phyloP scores from a whole-genome alignment of 2,888 invertebrate species.

The Macropis europaea region DNA sequence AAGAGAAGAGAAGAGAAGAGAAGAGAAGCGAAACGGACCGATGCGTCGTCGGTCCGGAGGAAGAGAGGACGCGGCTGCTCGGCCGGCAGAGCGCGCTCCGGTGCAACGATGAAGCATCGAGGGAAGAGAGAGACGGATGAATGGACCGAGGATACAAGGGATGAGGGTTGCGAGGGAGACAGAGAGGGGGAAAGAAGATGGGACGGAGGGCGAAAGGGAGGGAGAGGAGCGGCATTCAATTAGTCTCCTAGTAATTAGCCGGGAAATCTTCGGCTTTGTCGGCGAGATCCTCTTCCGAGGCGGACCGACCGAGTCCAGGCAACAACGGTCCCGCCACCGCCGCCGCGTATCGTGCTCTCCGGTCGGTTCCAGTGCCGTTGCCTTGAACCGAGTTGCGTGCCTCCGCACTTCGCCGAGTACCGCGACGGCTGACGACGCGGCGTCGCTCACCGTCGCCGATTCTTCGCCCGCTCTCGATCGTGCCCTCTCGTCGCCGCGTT shows the following conservation, averaged over 20 bases:
- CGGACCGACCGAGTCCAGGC: background rate
- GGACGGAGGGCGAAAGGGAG: background rate
- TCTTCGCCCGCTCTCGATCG: no score
- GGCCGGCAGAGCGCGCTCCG: background rate
- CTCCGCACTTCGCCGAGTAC: no score
- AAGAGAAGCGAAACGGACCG: background rate
- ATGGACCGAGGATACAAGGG: background rate
- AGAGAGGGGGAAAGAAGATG: conserved; percentile 11
- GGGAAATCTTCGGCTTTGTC: conserved; percentile 78
- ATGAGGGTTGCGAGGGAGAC: conserved; percentile 10
- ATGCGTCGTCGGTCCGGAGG: background rate
- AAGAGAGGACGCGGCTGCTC: background rate
- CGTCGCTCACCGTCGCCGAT: no score
- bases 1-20: conserved; percentile 8
- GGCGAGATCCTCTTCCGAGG: conserved; percentile 70
- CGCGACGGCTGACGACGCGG: no score
- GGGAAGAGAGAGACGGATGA: background rate
- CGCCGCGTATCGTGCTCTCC: no score
- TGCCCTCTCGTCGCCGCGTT: no score
- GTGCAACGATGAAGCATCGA: background rate
- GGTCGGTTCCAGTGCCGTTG: no score
- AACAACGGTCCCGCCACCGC: conserved; percentile 3
- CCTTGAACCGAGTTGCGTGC: no score
- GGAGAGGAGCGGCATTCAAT: conserved; percentile 76
- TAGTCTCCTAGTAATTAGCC: conserved; percentile 80